These are phyloP conservation scores for Ichneumoninae sp. DNA, from an alignment of 2,888 invertebrate genomes.

Conservation along the genomic window DNA sequence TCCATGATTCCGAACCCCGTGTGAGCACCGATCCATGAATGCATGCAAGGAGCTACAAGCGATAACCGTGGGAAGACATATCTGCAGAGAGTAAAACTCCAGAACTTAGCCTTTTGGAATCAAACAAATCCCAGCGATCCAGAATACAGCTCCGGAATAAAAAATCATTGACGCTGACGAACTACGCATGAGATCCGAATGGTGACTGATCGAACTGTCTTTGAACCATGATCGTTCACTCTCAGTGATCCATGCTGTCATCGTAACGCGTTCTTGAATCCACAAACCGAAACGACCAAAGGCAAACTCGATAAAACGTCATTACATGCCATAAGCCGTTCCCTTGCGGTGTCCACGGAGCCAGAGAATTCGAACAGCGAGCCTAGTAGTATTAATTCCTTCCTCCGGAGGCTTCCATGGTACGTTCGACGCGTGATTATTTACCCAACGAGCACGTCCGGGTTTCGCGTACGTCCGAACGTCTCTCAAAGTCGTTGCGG, in stretches of 20 bases:
- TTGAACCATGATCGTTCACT: background rate
- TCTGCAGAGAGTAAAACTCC: too few relatives aligned
- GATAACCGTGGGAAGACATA: background rate
- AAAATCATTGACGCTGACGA: too few relatives aligned
- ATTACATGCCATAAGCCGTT: background rate
- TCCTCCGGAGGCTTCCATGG: conserved; percentile 2
- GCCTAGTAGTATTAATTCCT: conserved; percentile 14
- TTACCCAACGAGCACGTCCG: conserved; percentile 56
- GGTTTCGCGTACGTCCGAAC: conserved; percentile 31
- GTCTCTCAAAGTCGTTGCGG: conserved; percentile 30
- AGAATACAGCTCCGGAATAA: too few relatives aligned
- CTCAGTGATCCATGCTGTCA: background rate
- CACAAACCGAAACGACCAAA: background rate
- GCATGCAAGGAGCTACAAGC: background rate
- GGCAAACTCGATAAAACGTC: background rate
- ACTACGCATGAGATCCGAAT: too few relatives aligned
- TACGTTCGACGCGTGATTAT: conserved; percentile 41
- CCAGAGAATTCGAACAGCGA: background rate
- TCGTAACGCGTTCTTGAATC: background rate
- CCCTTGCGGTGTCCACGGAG: background rate
- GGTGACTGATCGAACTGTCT: background rate
- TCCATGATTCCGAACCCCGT: background rate
- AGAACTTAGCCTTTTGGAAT: too few relatives aligned
- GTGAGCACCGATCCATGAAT: background rate
- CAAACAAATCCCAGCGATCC: too few relatives aligned